Percentiles rank a stretch among this genome's conserved stretches.
Conservation (phyloP, 2,113 vertebrate genomes). For the Limnothrissa miodon region DNA sequence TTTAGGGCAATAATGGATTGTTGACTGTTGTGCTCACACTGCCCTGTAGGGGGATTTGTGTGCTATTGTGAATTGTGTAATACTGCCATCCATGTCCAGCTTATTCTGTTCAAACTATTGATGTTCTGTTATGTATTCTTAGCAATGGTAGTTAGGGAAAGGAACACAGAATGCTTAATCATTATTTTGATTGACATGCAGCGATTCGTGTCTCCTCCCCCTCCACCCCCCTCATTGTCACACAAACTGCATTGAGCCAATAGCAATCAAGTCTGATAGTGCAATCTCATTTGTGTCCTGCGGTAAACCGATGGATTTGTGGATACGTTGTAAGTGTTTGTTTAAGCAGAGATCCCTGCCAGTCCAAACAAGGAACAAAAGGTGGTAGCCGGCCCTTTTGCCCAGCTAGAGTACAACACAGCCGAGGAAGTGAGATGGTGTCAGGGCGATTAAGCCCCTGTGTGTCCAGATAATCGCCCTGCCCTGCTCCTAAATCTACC, state of each 20-base stretch:
- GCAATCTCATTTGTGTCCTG: constrained; percentile 1
- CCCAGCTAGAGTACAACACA: constrained; percentile 14
- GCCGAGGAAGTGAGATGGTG: constrained; percentile 21
- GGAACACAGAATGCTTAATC: background rate
- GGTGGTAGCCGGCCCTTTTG: constrained; percentile 8
- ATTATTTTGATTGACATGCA: background rate
- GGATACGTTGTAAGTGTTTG: constrained; percentile 19
- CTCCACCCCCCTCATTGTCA: background rate
- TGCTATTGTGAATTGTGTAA: too few species aligned
- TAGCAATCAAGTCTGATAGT: background rate
- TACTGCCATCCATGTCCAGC: background rate
- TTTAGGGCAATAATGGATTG: background rate
- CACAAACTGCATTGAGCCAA: background rate
- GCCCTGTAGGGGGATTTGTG: background rate
- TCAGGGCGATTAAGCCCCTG: background rate
- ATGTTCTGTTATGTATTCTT: background rate
- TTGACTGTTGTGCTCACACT: background rate
- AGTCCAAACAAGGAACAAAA: constrained; percentile 40
- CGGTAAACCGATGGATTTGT: constrained; percentile 25
- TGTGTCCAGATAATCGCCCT: background rate
- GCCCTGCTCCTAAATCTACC: constrained; percentile 4
- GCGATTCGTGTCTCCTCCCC: too few species aligned
- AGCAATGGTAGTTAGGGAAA: background rate
- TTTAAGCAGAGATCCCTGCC: constrained; percentile 28
- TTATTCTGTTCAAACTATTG: background rate